Percentiles rank a stretch among this genome's conserved stretches.
Evolutionary conservation across 1,140 invertebrate genomes (phyloP).

Genomic region (Sipha flava): DNA sequence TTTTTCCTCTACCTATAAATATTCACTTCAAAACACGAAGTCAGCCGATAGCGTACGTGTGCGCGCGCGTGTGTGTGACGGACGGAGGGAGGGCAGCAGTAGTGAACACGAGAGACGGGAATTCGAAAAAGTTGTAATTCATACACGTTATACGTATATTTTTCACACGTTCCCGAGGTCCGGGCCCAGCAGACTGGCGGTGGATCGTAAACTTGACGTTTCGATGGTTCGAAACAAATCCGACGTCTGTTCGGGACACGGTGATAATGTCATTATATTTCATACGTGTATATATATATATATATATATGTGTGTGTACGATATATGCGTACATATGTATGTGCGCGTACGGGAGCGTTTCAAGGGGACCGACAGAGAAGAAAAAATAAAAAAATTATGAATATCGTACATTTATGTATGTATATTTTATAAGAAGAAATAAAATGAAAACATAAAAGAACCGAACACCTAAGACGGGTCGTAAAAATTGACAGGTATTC

Average conservation of each 20-base stretch:
- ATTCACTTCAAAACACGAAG: not conserved
- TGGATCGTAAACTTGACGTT: conserved; percentile 28
- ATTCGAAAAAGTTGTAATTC: not conserved
- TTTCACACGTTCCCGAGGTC: conserved; percentile 23
- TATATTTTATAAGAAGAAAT: not conserved
- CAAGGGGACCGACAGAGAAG: conserved; percentile 20
- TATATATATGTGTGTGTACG: not conserved
- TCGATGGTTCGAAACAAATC: conserved; percentile 31
- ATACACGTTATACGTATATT: not conserved
- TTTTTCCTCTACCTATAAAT: not conserved
- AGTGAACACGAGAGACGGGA: not conserved
- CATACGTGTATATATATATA: not conserved
- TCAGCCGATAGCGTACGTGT: too few species aligned
- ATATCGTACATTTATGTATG: not conserved
- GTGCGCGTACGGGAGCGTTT: conserved; percentile 18
- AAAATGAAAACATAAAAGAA: conserved; percentile 16
- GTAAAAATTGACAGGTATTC: conserved; percentile 33
- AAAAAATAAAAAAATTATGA: conserved; percentile 11
- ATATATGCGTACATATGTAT: not conserved
- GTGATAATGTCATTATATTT: conserved; percentile 33
- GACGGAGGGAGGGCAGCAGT: not conserved
- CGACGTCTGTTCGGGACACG: conserved; percentile 29
- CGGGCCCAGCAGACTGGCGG: not conserved
- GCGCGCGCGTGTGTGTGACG: too few species aligned
- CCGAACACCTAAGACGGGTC: conserved; percentile 31